Evolutionary conservation across 2,113 vertebrate genomes (phyloP).

Genomic region (Reinhardtius hippoglossoides): DNA sequence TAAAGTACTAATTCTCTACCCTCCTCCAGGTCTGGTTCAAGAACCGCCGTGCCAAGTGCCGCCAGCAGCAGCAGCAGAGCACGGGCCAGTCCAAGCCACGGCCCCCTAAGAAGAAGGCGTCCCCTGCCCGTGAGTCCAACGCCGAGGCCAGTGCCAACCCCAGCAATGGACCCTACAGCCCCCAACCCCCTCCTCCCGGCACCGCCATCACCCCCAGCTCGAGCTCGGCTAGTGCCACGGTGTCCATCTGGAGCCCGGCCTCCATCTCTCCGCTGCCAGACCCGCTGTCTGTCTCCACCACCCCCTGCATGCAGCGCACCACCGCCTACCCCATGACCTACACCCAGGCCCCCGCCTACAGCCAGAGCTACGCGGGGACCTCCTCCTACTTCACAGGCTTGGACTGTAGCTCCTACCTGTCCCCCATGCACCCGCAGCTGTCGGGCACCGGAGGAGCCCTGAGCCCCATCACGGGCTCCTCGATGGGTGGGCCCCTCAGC

Average conservation of each 20-base stretch:
- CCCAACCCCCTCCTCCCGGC: constrained; percentile 78
- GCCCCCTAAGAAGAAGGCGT: constrained; percentile 87
- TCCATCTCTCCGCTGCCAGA: constrained; percentile 88
- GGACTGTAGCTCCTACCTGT: constrained; percentile 90
- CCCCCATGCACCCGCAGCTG: constrained; percentile 90
- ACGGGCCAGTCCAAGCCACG: constrained; percentile 87
- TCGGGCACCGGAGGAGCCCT: constrained; percentile 85
- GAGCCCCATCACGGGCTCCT: constrained; percentile 86
- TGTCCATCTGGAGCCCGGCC: constrained; percentile 91
- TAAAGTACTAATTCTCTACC: background rate
- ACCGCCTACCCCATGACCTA: constrained; percentile 86
- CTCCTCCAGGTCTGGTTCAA: constrained; percentile 87
- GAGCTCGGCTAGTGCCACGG: constrained; percentile 83
- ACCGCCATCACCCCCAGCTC: constrained; percentile 83
- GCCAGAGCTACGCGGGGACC: constrained; percentile 85
- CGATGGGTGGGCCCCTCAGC: constrained; percentile 86
- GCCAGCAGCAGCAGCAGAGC: constrained; percentile 89
- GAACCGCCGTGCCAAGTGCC: constrained; percentile 89
- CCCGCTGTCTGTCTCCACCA: constrained; percentile 80
- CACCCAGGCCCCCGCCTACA: constrained; percentile 85
- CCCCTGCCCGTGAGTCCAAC: constrained; percentile 76
- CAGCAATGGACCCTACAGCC: constrained; percentile 83
- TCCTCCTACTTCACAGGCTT: constrained; percentile 88
- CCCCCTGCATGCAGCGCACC: constrained; percentile 85
- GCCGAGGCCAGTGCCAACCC: constrained; percentile 77